Percentiles rank a stretch among this genome's conserved stretches.
Evolutionary conservation across 1,140 invertebrate genomes (phyloP).

Genomic region (Bradysia coprophila): DNA sequence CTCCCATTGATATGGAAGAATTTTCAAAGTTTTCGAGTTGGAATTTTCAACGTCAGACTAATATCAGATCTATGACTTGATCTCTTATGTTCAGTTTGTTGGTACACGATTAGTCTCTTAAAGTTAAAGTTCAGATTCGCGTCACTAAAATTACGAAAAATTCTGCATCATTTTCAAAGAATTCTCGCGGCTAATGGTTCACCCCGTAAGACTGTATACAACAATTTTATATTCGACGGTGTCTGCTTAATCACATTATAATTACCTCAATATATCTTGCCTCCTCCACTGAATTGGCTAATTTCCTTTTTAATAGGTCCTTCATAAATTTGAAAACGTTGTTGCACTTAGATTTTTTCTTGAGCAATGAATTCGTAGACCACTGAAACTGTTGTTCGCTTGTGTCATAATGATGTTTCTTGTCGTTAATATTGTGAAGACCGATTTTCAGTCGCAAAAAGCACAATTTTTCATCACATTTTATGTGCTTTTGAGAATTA

Average conservation of each 20-base stretch:
- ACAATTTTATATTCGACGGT: not conserved
- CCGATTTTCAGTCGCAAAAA: not conserved
- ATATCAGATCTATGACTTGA: too few species aligned
- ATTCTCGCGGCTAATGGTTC: not conserved
- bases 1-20: too few species aligned
- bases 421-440: not conserved
- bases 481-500: not conserved
- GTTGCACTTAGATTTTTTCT: not conserved
- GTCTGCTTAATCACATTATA: not conserved
- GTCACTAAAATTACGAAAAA: not conserved
- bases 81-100: too few species aligned
- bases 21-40: too few species aligned
- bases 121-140: not conserved
- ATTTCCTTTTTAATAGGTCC: not conserved
- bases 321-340: not conserved
- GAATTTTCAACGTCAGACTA: too few species aligned
- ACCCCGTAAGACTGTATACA: not conserved
- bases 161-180: not conserved
- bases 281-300: not conserved
- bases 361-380: not conserved
- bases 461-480: not conserved
- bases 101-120: not conserved
- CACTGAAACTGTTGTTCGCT: not conserved
- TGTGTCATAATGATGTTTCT: not conserved
- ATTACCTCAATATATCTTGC: conserved; percentile 1